Conservation (phyloP, 2,888 invertebrate genomes). For the Drosophila parthenogenetica region DNA sequence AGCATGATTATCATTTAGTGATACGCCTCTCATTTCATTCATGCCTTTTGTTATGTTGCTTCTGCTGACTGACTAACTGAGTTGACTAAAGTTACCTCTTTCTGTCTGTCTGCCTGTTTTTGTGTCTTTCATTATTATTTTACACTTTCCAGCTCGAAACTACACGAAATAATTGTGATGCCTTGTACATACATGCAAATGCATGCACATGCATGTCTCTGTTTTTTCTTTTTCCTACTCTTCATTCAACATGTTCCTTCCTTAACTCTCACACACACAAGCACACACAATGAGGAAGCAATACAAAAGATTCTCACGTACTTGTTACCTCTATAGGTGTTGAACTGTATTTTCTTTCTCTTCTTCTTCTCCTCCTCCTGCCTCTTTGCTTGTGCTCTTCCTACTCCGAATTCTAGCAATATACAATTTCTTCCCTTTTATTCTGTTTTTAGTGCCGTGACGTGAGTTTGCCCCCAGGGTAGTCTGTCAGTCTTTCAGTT, state of each 20-base stretch:
- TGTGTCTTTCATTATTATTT: conserved; percentile 52
- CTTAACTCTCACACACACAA: conserved; percentile 3
- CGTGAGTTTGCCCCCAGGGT: conserved; percentile 34
- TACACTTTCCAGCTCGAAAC: conserved; percentile 69
- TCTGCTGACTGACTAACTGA: conserved; percentile 25
- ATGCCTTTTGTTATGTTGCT: conserved; percentile 41
- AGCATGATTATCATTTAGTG: conserved; percentile 18
- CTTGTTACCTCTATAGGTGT: conserved; percentile 72
- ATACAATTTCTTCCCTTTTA: conserved; percentile 44
- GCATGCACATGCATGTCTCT: conserved; percentile 14
- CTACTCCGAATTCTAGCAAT: conserved; percentile 33
- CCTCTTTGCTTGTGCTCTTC: conserved; percentile 3
- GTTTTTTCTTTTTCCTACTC: not conserved
- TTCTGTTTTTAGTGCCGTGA: conserved; percentile 36
- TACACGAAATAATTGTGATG: conserved; percentile 60
- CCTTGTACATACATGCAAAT: conserved; percentile 18
- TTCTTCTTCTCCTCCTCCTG: conserved; percentile 9
- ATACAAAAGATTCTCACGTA: conserved; percentile 81
- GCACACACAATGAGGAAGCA: conserved; percentile 73
- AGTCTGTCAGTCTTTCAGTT: conserved; percentile 30
- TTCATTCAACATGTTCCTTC: conserved; percentile 37
- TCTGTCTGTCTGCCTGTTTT: conserved; percentile 12
- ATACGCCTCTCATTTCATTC: conserved; percentile 33
- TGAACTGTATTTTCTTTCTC: conserved; percentile 54
- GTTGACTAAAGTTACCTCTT: conserved; percentile 54